Conservation (phyloP, 2,888 invertebrate genomes). For the Rhingia rostrata region DNA sequence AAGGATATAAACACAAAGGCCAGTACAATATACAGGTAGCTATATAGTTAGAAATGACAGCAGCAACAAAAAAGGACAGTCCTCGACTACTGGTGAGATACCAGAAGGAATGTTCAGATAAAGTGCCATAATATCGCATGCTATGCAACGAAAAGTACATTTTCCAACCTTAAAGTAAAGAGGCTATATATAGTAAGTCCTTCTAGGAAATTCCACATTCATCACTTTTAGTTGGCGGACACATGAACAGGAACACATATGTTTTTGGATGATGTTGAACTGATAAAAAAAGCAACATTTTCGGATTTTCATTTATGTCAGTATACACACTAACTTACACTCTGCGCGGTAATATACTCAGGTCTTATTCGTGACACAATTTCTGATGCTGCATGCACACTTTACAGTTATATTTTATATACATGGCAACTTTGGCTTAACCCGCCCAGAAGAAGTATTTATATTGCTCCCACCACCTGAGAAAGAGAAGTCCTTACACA, state of each 20-base stretch:
- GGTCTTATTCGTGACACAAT: constrained; percentile 66
- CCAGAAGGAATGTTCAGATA: constrained; percentile 28
- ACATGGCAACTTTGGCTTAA: constrained; percentile 1
- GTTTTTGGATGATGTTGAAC: constrained; percentile 1
- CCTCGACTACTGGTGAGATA: constrained; percentile 15
- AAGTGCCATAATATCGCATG: constrained; percentile 53
- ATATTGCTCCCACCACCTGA: not conserved
- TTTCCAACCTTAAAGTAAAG: constrained; percentile 58
- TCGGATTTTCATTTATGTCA: constrained; percentile 40
- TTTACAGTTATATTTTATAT: constrained; percentile 17
- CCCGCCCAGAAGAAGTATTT: constrained; percentile 40
- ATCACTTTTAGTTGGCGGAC: constrained; percentile 56
- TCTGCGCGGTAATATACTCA: constrained; percentile 36
- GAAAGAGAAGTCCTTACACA: constrained; percentile 13
- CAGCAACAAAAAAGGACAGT: constrained; percentile 48
- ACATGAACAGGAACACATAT: constrained; percentile 51
- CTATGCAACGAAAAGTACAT: constrained; percentile 62
- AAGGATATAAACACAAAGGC: constrained; percentile 57
- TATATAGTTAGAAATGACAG: constrained; percentile 1
- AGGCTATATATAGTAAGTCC: constrained; percentile 41
- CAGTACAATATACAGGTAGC: not conserved
- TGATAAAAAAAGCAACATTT: not conserved
- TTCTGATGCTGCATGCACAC: constrained; percentile 24
- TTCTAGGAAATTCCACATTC: constrained; percentile 61
- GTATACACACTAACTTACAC: constrained; percentile 7